Base-by-base conservation (phyloP, 2,113 vertebrate genomes). In the Leptodactylus fuscus region DNA sequence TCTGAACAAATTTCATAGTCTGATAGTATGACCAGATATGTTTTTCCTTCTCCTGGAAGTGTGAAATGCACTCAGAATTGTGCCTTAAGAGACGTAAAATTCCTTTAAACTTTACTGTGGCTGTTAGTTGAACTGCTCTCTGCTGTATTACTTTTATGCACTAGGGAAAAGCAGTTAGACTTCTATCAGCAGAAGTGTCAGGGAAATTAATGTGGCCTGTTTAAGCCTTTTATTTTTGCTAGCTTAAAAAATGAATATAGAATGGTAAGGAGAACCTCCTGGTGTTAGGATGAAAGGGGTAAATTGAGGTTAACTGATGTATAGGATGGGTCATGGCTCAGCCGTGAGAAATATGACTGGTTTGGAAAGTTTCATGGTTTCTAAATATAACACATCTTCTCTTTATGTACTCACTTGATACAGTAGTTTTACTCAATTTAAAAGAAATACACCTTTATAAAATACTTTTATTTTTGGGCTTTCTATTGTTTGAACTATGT, bases 151-250 rank as follows among this genome's bases (percentile, higher is more conserved):
- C 76, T 58, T n/a, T 79, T 41, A 16, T 83, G 51, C 51, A 74
- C 38, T 44, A 60, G 70, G 51, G 81, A 32, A 75, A 60, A 74
- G 6, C 69, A 74, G 34, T 44, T 83, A 46, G 41, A 83, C 51
- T 46, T 83, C n/a, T 55, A 74, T 83, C 81, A 83, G 81, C 81
- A 83, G 69, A 83, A 46, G 75, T 83, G 81, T 83, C 81, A 83
- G 9, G 11, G 51, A 83, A 74, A 83, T 83, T 74, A 83, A 83
- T 83, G 81, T 74, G 11, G 70, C 81, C 75, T 83, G 27, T 74
- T 83, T 58, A 73, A 74, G 49, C 53, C 48, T 74, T 83, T 74
- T 82, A 74, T 75, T 74, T 70, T 83, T 83, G 51, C 51, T 83
- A 44, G 51, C 27, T 75, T 75, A 73, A 60, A 60, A 36, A 58